A percentile compares a stretch with the other conserved stretches of the same genome.
phyloP scores from a whole-genome alignment of 2,113 vertebrate species.

The Odocoileus virginianus region DNA sequence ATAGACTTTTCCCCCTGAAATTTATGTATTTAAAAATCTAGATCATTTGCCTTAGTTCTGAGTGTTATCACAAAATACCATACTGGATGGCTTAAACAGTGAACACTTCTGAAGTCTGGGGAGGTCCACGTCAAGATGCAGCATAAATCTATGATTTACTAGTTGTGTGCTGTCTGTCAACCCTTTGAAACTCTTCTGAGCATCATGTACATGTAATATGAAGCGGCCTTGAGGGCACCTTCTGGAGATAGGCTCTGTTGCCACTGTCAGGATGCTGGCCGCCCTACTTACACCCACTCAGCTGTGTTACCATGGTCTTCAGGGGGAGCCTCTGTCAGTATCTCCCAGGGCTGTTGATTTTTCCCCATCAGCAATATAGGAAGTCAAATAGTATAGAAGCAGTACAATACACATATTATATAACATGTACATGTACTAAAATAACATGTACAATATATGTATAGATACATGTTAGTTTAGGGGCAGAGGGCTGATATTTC shows the following conservation, averaged over 20 bases:
- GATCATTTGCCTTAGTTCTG: neutral
- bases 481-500: neutral
- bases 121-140: neutral
- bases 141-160: neutral
- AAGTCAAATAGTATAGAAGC: neutral
- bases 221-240: neutral
- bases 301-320: fast-evolving
- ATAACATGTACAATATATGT: neutral
- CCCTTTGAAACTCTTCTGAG: neutral
- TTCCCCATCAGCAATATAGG: neutral
- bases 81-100: neutral
- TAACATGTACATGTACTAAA: neutral
- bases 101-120: neutral
- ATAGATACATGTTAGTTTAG: neutral
- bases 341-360: neutral
- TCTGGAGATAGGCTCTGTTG: neutral
- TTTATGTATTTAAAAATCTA: neutral
- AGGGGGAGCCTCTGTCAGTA: neutral
- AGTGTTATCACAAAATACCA: neutral
- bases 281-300: neutral
- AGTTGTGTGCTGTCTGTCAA: neutral
- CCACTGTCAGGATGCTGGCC: too few species aligned
- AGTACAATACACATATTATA: neutral
- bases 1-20: neutral
- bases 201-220: fast-evolving